A percentile compares a stretch with the other conserved stretches of the same genome.
These are phyloP conservation scores for Leptopilina drosophilae DNA, from an alignment of 2,888 invertebrate species.

Conservation along the genomic window DNA sequence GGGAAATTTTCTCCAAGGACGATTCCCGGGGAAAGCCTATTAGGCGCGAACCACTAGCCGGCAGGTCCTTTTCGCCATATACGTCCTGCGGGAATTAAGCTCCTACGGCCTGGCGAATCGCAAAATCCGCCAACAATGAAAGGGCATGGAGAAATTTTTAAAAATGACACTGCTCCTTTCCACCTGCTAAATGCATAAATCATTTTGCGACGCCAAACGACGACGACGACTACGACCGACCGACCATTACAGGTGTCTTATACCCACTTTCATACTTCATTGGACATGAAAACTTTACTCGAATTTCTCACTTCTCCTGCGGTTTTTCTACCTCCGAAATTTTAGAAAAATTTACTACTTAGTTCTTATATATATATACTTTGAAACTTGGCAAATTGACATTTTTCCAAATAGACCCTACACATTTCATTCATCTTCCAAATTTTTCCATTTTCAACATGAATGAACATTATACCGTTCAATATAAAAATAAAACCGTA, in stretches of 20 bases:
- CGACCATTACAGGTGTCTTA: constrained; percentile 61
- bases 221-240: constrained; percentile 16
- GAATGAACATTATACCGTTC: too few relatives aligned
- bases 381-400: too few relatives aligned
- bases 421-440: too few relatives aligned
- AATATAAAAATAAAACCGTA: too few relatives aligned
- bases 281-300: constrained; percentile 22
- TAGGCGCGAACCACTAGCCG: constrained; percentile 57
- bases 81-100: constrained; percentile 48
- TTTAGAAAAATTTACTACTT: too few relatives aligned
- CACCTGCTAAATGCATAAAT: constrained; percentile 71
- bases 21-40: constrained; percentile 66
- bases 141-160: constrained; percentile 57
- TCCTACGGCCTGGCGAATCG: constrained; percentile 65
- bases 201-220: constrained; percentile 45
- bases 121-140: constrained; percentile 61
- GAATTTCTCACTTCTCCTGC: background rate
- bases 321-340: too few relatives aligned
- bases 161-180: constrained; percentile 59
- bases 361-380: too few relatives aligned
- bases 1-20: constrained; percentile 60
- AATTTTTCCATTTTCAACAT: too few relatives aligned
- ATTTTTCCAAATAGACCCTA: too few relatives aligned
- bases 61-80: constrained; percentile 43
- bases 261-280: constrained; percentile 56